Evolutionary conservation across 1,140 invertebrate genomes (phyloP).

Genomic region (Contarinia nasturtii): DNA sequence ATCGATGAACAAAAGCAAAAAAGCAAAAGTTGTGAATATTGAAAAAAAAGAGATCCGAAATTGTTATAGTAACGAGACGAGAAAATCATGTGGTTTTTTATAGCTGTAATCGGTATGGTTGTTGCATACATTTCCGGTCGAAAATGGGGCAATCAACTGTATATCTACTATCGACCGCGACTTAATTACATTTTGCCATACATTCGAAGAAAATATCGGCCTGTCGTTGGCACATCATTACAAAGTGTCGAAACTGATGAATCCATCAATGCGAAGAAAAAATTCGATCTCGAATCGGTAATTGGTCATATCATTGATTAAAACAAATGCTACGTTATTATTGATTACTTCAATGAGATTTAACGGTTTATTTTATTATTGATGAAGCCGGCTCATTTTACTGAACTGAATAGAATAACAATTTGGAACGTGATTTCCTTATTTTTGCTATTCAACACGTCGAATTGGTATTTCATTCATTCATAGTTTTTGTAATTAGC

Average conservation of each 20-base stretch:
- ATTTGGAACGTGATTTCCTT: too few species aligned
- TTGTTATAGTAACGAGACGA: background rate
- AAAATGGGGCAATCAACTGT: slow-evolving; percentile 19
- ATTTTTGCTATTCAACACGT: too few species aligned
- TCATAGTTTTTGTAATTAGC: too few species aligned
- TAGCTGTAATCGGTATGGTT: slow-evolving; percentile 10
- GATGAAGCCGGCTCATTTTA: too few species aligned
- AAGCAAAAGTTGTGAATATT: too few species aligned
- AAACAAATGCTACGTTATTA: background rate
- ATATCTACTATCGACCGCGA: slow-evolving; percentile 17
- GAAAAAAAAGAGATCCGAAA: too few species aligned
- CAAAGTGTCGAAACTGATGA: slow-evolving; percentile 16
- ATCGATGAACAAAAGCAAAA: too few species aligned
- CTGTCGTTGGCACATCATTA: slow-evolving; percentile 12
- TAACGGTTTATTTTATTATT: too few species aligned
- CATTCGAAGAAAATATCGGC: too few species aligned
- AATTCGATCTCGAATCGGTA: background rate
- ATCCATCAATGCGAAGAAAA: too few species aligned
- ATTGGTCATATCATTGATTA: background rate
- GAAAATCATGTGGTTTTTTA: slow-evolving; percentile 15
- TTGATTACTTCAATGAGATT: background rate
- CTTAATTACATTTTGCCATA: slow-evolving; percentile 6
- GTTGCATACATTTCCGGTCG: background rate
- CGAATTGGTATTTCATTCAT: too few species aligned
- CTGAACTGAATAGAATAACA: too few species aligned